Base-by-base conservation (phyloP, 2,888 invertebrate genomes). In the Spilosoma lubricipeda region DNA sequence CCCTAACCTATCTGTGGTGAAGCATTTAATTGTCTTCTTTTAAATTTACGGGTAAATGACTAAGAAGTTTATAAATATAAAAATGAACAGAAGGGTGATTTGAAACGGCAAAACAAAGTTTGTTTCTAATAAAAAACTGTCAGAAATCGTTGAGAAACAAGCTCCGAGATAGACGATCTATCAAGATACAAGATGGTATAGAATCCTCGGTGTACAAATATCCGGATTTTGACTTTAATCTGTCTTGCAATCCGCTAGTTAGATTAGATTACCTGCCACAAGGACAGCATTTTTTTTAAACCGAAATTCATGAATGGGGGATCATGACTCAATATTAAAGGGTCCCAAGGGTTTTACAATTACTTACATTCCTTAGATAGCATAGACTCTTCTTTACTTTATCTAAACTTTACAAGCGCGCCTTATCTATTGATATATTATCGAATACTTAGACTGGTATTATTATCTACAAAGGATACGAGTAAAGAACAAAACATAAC, bases 401-500 rank as follows among this genome's bases (percentile, higher is more conserved):
- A 30, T 30, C 63, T 63, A 18, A 63, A 30, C 30, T 63, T 63
- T 4, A 7, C 18, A 27, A 27, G 27, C 15, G 63, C 30, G 27
- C 63, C 63, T 63, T 85, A 85, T 85, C 83, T 74, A 48, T 64
- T 56, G 70, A 64, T 74, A 76, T 76, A 72, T 74, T 76, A 75
- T 82, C 77, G 66, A 66, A 83, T 71, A 81, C 67, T 69, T 59
- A 59, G 66, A 65, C 72, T 71, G 78, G 70, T 79, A 74, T 77
- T 79, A 72, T 81, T 85, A 85, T 85, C 85, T 79, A 77, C 75
- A 82, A 80, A 76, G 76, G 80, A 80, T 74, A 79, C 79, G 78
- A 77, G 67, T 79, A 75, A 78, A 73, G 70, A 80, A 73, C 80
- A 77, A 77, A 79, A 78, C 80, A 82, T 74, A 77, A 77, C 80